phyloP scores from a whole-genome alignment of 1,140 invertebrate species.

The Musca domestica region DNA sequence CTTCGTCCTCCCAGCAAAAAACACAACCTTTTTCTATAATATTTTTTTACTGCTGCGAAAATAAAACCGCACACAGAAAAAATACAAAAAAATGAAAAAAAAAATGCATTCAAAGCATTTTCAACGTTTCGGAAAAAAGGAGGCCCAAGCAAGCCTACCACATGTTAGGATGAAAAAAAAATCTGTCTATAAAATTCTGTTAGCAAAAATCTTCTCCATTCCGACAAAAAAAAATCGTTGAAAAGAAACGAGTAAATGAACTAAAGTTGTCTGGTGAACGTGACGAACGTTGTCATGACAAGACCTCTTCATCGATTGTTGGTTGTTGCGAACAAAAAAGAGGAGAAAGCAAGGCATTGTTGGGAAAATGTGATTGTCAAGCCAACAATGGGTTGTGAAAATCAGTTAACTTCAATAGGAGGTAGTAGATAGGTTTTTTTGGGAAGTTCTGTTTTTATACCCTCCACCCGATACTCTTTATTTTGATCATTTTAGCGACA shows the following conservation, averaged over 20 bases:
- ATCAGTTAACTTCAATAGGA: no score
- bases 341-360: not conserved
- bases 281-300: slow-evolving; percentile 6
- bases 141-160: not conserved
- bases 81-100: not conserved
- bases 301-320: not conserved
- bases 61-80: not conserved
- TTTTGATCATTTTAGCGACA: no score
- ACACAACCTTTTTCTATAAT: not conserved
- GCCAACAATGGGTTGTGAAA: no score
- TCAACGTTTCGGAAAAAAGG: not conserved
- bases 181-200: not conserved
- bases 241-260: not conserved
- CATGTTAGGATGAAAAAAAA: not conserved
- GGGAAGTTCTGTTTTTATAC: no score
- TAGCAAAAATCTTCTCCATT: not conserved
- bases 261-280: slow-evolving; percentile 10
- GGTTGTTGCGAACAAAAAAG: not conserved
- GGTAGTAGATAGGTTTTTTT: no score
- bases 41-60: not conserved
- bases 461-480: no score
- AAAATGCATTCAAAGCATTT: slow-evolving; percentile 16
- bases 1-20: not conserved
- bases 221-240: not conserved
- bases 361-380: not conserved